These are phyloP conservation scores for Chelon auratus DNA, from an alignment of 2,797 vertebrate species.

Conservation along the genomic window DNA sequence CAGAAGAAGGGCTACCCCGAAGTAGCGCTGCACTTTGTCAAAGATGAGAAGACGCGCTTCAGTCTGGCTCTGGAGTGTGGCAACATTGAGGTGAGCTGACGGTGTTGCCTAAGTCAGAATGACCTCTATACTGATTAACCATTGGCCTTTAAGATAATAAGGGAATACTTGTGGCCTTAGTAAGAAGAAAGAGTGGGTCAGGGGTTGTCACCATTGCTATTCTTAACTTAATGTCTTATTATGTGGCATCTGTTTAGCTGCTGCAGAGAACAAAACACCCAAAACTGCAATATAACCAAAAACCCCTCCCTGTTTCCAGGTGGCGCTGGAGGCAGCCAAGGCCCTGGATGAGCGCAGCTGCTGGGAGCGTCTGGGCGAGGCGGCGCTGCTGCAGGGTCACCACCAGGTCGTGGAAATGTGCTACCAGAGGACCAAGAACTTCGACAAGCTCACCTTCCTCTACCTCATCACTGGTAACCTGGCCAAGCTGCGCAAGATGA, in stretches of 20 bases:
- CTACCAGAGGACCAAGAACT: slow-evolving; percentile 99
- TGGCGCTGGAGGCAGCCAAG: slow-evolving; percentile 96
- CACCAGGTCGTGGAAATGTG: slow-evolving; percentile 99
- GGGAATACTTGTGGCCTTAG: too few species aligned
- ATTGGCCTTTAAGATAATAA: neutral
- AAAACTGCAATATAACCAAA: neutral
- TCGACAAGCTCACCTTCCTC: slow-evolving; percentile 96
- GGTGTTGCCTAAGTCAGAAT: neutral
- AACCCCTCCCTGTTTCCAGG: slow-evolving; percentile 76
- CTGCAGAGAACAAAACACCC: neutral
- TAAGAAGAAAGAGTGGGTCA: rapidly evolving
- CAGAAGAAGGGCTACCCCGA: slow-evolving; percentile 99
- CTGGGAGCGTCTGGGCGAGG: slow-evolving; percentile 97
- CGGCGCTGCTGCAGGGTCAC: slow-evolving; percentile 94
- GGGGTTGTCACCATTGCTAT: neutral
- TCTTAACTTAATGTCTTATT: neutral
- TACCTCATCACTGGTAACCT: slow-evolving; percentile 98
- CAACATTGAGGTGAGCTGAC: slow-evolving; percentile 91
- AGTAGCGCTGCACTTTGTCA: slow-evolving; percentile 97
- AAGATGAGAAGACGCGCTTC: slow-evolving; percentile 97
- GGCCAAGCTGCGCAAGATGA: slow-evolving; percentile 97
- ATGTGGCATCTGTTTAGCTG: neutral
- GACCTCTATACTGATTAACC: neutral
- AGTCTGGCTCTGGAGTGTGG: slow-evolving; percentile 96
- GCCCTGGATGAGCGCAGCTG: slow-evolving; percentile 95